phyloP scores from a whole-genome alignment of 2,113 vertebrate genomes.

The Elephas maximus region DNA sequence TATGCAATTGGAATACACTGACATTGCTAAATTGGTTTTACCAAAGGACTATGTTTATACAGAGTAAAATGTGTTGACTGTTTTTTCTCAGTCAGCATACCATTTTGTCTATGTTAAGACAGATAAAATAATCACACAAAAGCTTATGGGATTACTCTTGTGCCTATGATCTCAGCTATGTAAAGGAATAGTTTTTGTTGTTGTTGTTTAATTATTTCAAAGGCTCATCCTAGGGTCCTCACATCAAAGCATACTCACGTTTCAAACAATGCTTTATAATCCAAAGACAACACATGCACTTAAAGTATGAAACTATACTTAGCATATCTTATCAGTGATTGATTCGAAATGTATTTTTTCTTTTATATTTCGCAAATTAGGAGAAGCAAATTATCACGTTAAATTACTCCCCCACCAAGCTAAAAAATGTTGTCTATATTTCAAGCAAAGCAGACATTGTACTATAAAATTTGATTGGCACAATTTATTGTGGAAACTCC shows the following conservation, averaged over 20 bases:
- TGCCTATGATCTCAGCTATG: neutral
- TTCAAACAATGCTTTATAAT: neutral
- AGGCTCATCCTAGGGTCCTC: neutral
- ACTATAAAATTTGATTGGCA: neutral
- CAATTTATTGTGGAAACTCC: neutral
- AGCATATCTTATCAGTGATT: neutral
- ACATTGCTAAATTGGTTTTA: neutral
- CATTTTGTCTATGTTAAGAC: constrained; percentile 31
- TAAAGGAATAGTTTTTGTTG: neutral
- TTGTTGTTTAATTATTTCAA: neutral
- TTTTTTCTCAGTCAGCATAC: neutral
- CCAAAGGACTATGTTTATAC: neutral
- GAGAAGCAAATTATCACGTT: neutral
- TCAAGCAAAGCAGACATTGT: neutral
- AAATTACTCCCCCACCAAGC: neutral
- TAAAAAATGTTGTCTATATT: neutral
- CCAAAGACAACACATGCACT: neutral
- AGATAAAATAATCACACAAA: neutral
- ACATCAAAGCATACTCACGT: neutral
- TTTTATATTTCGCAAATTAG: constrained; percentile 9
- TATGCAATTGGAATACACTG: neutral
- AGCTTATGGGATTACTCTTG: neutral
- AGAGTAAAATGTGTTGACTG: neutral
- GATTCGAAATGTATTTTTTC: neutral
- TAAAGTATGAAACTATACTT: neutral